phyloP scores from a whole-genome alignment of 2,888 invertebrate species.

The Beris morrisii region DNA sequence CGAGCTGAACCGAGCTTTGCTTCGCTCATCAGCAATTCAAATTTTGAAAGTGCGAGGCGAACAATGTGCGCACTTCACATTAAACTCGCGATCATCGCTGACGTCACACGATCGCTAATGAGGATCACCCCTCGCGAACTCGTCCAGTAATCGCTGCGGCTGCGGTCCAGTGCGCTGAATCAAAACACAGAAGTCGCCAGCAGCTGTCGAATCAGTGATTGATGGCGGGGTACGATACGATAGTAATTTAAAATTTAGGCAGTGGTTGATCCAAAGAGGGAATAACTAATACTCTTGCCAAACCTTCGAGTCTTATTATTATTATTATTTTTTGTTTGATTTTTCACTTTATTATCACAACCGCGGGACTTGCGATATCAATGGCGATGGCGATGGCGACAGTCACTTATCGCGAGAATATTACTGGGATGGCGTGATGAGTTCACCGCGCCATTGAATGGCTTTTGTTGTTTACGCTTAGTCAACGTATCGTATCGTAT shows the following conservation, averaged over 20 bases:
- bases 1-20: slow-evolving; percentile 5
- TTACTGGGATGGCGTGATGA: slow-evolving; percentile 34
- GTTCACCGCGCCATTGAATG: slow-evolving; percentile 25
- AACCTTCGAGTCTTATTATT: too few relatives aligned
- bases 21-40: slow-evolving; percentile 25
- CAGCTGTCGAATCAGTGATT: slow-evolving; percentile 3
- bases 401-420: slow-evolving; percentile 17
- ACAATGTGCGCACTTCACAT: not conserved
- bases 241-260: too few relatives aligned
- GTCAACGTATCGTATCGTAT: slow-evolving; percentile 9
- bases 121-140: slow-evolving; percentile 24
- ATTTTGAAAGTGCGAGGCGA: slow-evolving; percentile 1
- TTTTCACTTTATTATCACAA: slow-evolving; percentile 15
- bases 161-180: slow-evolving; percentile 16
- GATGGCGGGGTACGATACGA: not conserved
- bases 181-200: slow-evolving; percentile 19
- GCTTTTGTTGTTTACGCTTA: slow-evolving; percentile 13
- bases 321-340: not conserved
- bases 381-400: not conserved
- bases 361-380: slow-evolving; percentile 22
- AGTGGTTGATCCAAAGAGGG: not conserved
- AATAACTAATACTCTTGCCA: not conserved
- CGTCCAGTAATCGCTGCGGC: slow-evolving; percentile 3
- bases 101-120: slow-evolving; percentile 22
- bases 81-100: slow-evolving; percentile 9